Evolutionary conservation across 2,113 vertebrate species (phyloP), one percentile per base, ranked within the genome.

Genomic region (Rhinoptilus africanus): DNA sequence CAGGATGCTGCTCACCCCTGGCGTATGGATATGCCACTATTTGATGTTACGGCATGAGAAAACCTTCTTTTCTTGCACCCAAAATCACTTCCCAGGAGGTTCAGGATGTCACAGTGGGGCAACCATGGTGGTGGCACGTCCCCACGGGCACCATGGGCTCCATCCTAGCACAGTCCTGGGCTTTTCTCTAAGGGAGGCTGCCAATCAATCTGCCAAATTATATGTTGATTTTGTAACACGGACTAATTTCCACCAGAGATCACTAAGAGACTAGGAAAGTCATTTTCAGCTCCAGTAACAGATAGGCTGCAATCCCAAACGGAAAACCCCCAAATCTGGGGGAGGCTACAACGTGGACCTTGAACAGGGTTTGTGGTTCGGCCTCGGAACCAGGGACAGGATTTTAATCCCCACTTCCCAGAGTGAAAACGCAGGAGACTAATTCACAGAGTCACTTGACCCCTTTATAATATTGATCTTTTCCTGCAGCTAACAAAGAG

Each of bases 381-480:
- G 84, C 47, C 56, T 80, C 10, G 6, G 87, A 94, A 71, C 51
- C 85, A 89, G 60, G 71, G 67, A 34, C 20, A 67, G 68, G 57
- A 75, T 88, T 95, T 74, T 87, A 85, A 95, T 83, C 68, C 35
- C 13, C 0, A 1, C 47, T 71, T 96, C 88, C 82, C 59, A 1
- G 90, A 59, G 78, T 85, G 93, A 93, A 97, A 96, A 93, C 23
- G 9, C 92, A 73, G 87, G 91, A 92, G 87, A 73, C 51, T 96
- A 92, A 95, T 96, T 92, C 95, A 94, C 73, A 37, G 95, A 95
- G 93, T 83, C 93, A 87, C 92, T 93, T 41, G 24, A 56, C 89
- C 86, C 96, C 91, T 94, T 97, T 96, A 96, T 91, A 96, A 97
- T 97, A 97, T 97, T 96, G 97, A 96, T 97, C 95, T 94, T 95